Conservation (phyloP, 30 jellyfish, hydroid and myxozoan species). For the Nemopilema nomurai region DNA sequence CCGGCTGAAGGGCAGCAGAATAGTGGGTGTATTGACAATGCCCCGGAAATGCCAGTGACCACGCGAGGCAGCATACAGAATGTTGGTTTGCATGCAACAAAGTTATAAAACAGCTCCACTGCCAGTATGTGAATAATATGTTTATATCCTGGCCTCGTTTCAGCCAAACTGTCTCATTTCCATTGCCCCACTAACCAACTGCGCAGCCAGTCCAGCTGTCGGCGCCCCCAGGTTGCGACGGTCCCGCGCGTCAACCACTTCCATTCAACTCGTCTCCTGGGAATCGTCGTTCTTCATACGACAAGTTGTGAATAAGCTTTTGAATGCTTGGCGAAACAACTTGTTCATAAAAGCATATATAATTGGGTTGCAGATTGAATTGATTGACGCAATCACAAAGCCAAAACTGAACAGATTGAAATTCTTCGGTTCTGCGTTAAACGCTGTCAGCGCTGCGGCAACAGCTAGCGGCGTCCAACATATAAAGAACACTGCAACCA, state of each 20-base stretch:
- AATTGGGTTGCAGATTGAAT: conserved; percentile 88
- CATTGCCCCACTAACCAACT: no score
- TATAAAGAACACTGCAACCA: conserved; percentile 78
- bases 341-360: conserved; percentile 90
- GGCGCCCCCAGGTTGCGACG: no score
- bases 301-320: conserved; percentile 25
- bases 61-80: no score
- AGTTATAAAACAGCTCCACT: no score
- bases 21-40: no score
- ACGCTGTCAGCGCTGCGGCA: conserved; percentile 76
- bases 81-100: no score
- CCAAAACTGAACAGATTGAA: conserved; percentile 77
- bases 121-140: no score
- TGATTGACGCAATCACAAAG: conserved; percentile 82
- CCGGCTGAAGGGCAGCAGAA: no score
- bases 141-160: no score
- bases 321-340: conserved; percentile 70
- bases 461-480: conserved; percentile 98
- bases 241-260: background rate
- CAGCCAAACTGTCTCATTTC: no score
- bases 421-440: conserved; percentile 59
- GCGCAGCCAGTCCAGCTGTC: no score
- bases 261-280: background rate
- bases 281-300: conserved; percentile 1
- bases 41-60: no score